Conservation (phyloP, 2,888 invertebrate genomes). For the Tetragonisca angustula region DNA sequence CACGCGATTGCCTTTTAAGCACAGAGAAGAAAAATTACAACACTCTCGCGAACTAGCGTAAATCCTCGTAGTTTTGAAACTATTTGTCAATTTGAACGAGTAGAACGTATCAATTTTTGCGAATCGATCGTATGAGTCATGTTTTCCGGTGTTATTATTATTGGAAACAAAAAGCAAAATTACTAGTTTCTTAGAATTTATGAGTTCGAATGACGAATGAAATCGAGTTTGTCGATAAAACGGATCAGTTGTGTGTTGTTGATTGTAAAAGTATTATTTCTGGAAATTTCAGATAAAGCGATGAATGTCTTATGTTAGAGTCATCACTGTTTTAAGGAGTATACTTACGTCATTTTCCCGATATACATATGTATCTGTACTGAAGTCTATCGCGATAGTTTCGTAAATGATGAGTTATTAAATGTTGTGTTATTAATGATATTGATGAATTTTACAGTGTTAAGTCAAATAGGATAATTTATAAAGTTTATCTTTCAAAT, state of each 20-base stretch:
- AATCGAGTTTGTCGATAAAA: constrained; percentile 12
- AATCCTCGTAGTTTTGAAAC: constrained; percentile 24
- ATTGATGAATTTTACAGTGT: neutral
- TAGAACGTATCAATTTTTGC: constrained; percentile 8
- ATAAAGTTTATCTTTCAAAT: neutral
- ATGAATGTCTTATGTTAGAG: constrained; percentile 17
- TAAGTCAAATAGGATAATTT: neutral
- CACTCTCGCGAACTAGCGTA: constrained; percentile 13
- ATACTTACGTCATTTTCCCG: constrained; percentile 44
- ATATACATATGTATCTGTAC: neutral
- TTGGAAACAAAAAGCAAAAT: neutral
- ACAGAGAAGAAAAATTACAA: constrained; percentile 12
- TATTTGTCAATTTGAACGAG: constrained; percentile 24
- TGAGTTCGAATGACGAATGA: no score
- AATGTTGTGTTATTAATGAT: neutral
- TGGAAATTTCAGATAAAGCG: constrained; percentile 48
- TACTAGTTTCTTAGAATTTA: constrained; percentile 1
- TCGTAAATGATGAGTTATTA: no score
- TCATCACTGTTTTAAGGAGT: constrained; percentile 54
- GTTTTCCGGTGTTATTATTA: neutral
- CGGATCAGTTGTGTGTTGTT: neutral
- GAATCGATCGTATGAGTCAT: neutral
- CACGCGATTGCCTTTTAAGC: neutral
- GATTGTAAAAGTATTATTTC: constrained; percentile 52
- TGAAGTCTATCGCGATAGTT: neutral